Evolutionary conservation across 2,888 invertebrate species (phyloP).

Genomic region (Lacanobia wlatinum): DNA sequence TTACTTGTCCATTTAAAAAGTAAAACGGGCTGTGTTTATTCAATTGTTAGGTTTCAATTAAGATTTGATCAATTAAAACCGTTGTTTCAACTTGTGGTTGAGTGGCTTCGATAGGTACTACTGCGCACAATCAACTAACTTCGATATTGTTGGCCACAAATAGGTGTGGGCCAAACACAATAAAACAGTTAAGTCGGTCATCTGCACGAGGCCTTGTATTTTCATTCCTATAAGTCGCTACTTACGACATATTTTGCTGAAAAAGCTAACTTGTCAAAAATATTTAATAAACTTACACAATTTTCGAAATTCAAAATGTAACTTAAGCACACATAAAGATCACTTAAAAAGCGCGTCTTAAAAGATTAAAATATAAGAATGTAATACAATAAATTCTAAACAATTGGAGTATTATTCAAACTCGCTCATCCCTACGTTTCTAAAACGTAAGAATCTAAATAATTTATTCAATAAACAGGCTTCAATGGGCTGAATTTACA

Average conservation of each 20-base stretch:
- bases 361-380: conserved; percentile 27
- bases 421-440: conserved; percentile 53
- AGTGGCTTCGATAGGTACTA: conserved; percentile 11
- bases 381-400: conserved; percentile 43
- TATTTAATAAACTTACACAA: background rate
- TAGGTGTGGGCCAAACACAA: conserved; percentile 30
- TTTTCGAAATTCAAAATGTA: background rate
- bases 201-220: conserved; percentile 4
- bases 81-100: conserved; percentile 7
- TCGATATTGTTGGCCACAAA: conserved; percentile 23
- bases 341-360: background rate
- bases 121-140: conserved; percentile 28
- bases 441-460: conserved; percentile 66
- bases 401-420: conserved; percentile 54
- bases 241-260: background rate
- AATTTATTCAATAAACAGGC: conserved; percentile 71
- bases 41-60: conserved; percentile 10
- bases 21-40: background rate
- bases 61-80: conserved; percentile 10
- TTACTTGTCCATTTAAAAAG: conserved; percentile 8
- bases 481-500: conserved; percentile 69
- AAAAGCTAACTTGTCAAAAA: background rate
- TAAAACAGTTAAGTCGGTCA: conserved; percentile 31
- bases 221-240: background rate
- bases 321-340: background rate